Evolutionary conservation across 2,113 vertebrate species (phyloP), one percentile per base, ranked within the genome.

Genomic region (Hippopotamus amphibius): DNA sequence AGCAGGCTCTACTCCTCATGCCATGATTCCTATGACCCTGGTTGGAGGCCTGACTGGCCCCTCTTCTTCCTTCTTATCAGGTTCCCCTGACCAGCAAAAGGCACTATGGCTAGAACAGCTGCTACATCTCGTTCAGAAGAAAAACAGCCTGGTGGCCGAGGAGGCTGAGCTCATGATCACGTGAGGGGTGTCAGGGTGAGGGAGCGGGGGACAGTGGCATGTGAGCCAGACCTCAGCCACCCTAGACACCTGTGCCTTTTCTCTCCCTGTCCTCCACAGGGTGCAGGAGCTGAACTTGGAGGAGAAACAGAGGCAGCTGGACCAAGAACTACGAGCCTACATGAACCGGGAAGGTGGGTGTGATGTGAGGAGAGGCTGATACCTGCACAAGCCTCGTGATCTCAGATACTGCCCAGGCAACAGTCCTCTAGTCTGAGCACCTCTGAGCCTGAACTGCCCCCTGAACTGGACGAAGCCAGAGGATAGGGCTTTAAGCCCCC

Each of bases 121-220:
- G 98, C 99, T 99, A 4, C 98, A 99, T 33, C 98, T 99, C 2
- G 99, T 99, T 68, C 99, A 99, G 85, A 98, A 99, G 98, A 99
- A 99, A 98, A 99, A 99, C 92, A 98, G 96, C 1, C 92, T 99
- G 93, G 98, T 99, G 87, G 99, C 97, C 0, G 99, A 99, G 97
- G 99, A 99, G 98, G 99, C 99, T 0, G 99, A 99, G 93, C 99
- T 99, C 96, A 99, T 99, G 99, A 99, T 99, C 92, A 97, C 96
- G 99, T 99, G 98, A 99, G 99, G 14, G 30, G 11, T 22, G n/a
- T 81, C 13, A 2, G n/a, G 53, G 22, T 15, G 41, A 2, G 12
- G 26, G 50, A 2, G 15, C 15, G 30, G 68, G 57, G 4, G 63
- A 87, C 55, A 66, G 41, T 4, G 9, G 82, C 37, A 28, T 2